Evolutionary conservation across 1,140 invertebrate genomes (phyloP), one percentile per base, ranked within the genome.

Genomic region (Caenorhabditis remanei): DNA sequence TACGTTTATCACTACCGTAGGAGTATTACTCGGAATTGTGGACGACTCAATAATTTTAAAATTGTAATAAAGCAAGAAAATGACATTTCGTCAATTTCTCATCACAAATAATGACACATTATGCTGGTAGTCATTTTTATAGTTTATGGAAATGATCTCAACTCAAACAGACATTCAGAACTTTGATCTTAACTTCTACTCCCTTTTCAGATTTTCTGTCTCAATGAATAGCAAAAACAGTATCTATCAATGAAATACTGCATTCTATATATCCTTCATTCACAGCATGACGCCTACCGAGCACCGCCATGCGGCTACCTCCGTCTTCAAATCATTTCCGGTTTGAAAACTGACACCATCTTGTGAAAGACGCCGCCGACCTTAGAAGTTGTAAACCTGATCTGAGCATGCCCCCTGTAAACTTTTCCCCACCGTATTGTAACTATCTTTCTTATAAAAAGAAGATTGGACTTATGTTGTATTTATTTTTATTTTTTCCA

Each of bases 1-100:
- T n/a, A 43, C 43, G 43, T 50, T 79, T 79, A 79, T 79, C 71
- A 79, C 71, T 79, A 79, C 71, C 71, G 71, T 79, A 79, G 14
- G 5, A 48, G 16, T 21, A 50, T 79, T 79, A 53, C 21, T 79
- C 46, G n/a, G 71, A 79, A 79, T 53, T 53, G 46, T 46, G 21
- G 43, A n/a, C 43, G 11, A 50, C 32, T 32, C 32, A 32, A 32
- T 32, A 41, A 24, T n/a, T 24, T 50, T 0, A 19, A 43, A 50
- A n/a, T n/a, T 32, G 8, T 63, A 11, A 9, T 53, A 53, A 13
- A 9, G 16, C 16, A 16, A 2, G 16, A 53, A 16, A 53, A 53
- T 53, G 16, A 16, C 56, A 58, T 58, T 58, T 58, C n/a, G 0
- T 32, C 32, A 32, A 32, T 32, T 32, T 32, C 32, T 32, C 32